Percentiles rank a stretch among this genome's conserved stretches.
Conservation (phyloP, 2,113 vertebrate genomes). For the Naja naja region DNA sequence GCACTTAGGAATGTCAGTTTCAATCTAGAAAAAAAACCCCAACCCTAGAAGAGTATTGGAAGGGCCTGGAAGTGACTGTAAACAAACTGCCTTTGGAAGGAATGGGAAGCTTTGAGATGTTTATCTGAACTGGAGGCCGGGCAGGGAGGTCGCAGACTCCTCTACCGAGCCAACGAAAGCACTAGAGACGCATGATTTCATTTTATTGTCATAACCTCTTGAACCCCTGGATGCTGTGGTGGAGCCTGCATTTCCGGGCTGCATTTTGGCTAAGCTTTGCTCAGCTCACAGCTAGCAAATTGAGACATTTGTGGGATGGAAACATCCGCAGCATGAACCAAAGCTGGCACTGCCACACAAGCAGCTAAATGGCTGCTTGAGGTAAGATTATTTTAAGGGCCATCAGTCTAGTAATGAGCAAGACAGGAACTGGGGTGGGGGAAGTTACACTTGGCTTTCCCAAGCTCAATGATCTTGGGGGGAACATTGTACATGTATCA, state of each 20-base stretch:
- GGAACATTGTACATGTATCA: neutral
- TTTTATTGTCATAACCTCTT: slow-evolving; percentile 5
- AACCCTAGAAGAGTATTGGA: neutral
- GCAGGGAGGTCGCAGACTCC: neutral
- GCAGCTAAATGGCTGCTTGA: neutral
- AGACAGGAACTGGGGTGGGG: neutral
- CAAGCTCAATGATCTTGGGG: neutral
- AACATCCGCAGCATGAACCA: neutral
- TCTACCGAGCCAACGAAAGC: neutral
- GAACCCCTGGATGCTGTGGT: neutral
- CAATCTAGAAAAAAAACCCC: neutral
- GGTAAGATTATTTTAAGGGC: neutral
- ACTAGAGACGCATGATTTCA: neutral
- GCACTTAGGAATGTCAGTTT: neutral
- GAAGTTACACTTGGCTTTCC: neutral
- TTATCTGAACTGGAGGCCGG: neutral
- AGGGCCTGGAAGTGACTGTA: slow-evolving; percentile 1
- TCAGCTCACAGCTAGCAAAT: neutral
- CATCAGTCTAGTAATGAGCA: neutral
- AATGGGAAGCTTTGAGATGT: slow-evolving; percentile 15
- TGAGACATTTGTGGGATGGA: no score
- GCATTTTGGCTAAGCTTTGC: neutral
- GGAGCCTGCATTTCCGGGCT: neutral
- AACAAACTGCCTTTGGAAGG: neutral
- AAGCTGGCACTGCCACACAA: neutral